Evolutionary conservation across 2,888 invertebrate genomes (phyloP).

Genomic region (Drosophila greeni): DNA sequence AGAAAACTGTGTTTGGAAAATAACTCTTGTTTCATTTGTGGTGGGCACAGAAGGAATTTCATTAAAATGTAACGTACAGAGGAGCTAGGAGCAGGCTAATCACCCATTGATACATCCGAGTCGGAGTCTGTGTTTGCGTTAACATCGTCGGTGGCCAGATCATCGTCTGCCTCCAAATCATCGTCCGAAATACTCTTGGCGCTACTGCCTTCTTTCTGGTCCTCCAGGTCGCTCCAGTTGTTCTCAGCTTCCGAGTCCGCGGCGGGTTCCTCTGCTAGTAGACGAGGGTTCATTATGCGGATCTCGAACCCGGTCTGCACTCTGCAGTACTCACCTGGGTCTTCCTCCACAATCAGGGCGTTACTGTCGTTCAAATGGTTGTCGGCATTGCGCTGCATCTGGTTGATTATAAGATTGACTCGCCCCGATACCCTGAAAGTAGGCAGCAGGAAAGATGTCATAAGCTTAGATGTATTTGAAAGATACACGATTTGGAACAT

Average conservation of each 20-base stretch:
- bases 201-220: constrained; percentile 28
- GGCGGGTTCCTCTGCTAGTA: constrained; percentile 24
- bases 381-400: constrained; percentile 76
- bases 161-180: constrained; percentile 60
- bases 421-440: constrained; percentile 76
- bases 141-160: constrained; percentile 30
- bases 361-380: constrained; percentile 72
- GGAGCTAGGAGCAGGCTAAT: not conserved
- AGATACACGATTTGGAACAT: not conserved
- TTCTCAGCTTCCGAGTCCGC: constrained; percentile 41
- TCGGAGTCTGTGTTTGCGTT: constrained; percentile 47
- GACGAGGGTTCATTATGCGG: no score
- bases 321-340: constrained; percentile 58
- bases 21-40: constrained; percentile 26
- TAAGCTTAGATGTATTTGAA: not conserved
- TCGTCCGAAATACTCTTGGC: constrained; percentile 26
- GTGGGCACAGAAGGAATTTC: constrained; percentile 11
- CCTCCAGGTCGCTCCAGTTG: constrained; percentile 62
- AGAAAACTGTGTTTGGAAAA: constrained; percentile 57
- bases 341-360: constrained; percentile 74
- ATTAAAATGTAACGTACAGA: constrained; percentile 5
- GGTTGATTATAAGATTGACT: constrained; percentile 76
- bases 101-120: constrained; percentile 25
- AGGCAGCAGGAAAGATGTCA: constrained; percentile 3
- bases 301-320: no score